These are phyloP conservation scores for Mesocricetus auratus DNA, from an alignment of 2,113 vertebrate species.

Conservation along the genomic window DNA sequence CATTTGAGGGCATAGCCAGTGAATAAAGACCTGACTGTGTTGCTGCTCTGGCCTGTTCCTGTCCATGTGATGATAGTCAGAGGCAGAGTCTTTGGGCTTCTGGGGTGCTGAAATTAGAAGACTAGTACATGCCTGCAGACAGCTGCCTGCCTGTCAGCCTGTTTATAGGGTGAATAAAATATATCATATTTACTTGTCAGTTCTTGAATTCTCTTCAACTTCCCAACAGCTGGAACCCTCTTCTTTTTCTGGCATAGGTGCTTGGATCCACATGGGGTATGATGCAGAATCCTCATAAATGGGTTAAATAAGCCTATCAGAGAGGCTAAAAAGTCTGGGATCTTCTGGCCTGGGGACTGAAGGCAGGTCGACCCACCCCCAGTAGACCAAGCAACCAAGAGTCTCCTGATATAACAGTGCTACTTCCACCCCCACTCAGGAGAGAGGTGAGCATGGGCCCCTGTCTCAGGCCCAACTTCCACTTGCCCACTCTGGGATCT, in stretches of 20 bases:
- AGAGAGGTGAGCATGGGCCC: too few relatives aligned
- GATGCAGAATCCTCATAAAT: background rate
- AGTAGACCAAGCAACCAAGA: too few relatives aligned
- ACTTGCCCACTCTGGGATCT: too few relatives aligned
- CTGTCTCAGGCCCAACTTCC: too few relatives aligned
- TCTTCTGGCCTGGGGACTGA: too few relatives aligned
- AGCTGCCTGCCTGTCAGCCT: background rate
- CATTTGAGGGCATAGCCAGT: background rate
- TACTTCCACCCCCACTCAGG: too few relatives aligned
- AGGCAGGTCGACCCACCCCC: too few relatives aligned
- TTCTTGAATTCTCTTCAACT: background rate
- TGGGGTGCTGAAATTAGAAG: background rate
- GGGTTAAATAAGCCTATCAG: background rate
- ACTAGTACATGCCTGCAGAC: background rate
- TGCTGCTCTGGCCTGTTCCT: background rate
- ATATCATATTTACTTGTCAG: background rate
- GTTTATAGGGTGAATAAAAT: background rate
- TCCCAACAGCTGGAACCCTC: background rate
- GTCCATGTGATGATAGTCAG: background rate
- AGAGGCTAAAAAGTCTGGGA: too few relatives aligned
- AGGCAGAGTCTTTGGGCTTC: background rate
- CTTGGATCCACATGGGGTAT: background rate
- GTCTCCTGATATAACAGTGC: too few relatives aligned
- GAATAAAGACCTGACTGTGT: background rate
- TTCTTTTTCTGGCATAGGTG: background rate